Conservation (phyloP, 2,113 vertebrate genomes). For the Megaleporinus macrocephalus region DNA sequence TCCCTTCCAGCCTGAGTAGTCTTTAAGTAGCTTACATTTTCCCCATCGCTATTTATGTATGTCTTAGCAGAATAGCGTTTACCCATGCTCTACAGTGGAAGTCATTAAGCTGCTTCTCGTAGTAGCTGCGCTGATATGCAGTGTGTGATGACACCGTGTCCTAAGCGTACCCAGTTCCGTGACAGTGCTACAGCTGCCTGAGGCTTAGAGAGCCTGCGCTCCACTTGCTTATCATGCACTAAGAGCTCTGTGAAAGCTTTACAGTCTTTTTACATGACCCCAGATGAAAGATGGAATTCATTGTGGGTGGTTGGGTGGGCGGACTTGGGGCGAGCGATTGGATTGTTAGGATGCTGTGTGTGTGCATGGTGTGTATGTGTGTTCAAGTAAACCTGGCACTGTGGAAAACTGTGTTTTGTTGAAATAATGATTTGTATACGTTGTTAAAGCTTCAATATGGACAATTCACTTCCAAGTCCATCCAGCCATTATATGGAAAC, state of each 20-base stretch:
- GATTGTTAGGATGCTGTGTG: conserved; percentile 1
- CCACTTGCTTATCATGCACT: conserved; percentile 1
- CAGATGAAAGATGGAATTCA: not conserved
- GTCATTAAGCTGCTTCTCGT: conserved; percentile 13
- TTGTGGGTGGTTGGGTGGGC: not conserved
- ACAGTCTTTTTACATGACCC: not conserved
- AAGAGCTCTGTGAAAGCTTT: not conserved
- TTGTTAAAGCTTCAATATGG: no score
- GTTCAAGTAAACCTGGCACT: no score
- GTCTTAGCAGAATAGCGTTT: not conserved
- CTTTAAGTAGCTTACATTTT: conserved; percentile 13
- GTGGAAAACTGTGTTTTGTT: no score
- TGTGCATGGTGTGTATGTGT: not conserved
- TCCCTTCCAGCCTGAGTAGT: not conserved
- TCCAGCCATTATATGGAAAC: no score
- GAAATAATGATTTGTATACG: no score
- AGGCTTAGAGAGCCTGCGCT: conserved; percentile 2
- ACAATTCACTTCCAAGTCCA: no score
- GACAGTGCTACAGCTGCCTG: conserved; percentile 7
- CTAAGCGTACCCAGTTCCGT: conserved; percentile 14
- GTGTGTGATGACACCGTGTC: not conserved
- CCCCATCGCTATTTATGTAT: not conserved
- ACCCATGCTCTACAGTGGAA: not conserved
- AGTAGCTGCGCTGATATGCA: not conserved
- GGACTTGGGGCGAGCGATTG: not conserved